Base-by-base conservation (phyloP, 2,888 invertebrate genomes). In the Cephalotes varians region DNA sequence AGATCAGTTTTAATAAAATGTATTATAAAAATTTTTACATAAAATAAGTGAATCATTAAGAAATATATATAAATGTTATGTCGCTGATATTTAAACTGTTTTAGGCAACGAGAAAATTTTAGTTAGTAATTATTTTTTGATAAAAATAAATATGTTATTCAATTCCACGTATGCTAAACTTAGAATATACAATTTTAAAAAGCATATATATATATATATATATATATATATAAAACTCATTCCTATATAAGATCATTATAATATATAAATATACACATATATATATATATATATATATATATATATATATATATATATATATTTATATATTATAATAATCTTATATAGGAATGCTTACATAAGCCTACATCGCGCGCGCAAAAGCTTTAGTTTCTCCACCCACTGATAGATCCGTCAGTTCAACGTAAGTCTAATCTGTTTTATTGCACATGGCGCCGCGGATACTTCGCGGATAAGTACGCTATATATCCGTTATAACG, bases 371-470 rank as follows among this genome's bases (percentile, higher is more conserved):
- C n/a, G n/a, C n/a, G n/a, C n/a, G n/a, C 80, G 80, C 73, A 81
- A 88, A 86, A 85, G 84, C 80, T 79, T 54, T 47, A 74, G 81
- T 86, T 88, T 87, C 86, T 82, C 85, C 84, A 80, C 77, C 85
- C 88, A 85, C 49, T 47, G 62, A 79, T 74, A 28, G 83, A 82
- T 87, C 84, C 73, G 79, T 88, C 85, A 81, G 86, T 86, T 84
- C 81, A 79, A 44, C 76, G 64, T 65, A 65, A 86, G 88, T 85
- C 90, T 93, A 91, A 93, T 93, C 91, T 90, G 88, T 90, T 93
- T 93, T 92, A 91, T 89, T 90, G 88, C 90, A 87, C 89, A 77
- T 85, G 91, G 91, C 90, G 91, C 91, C 90, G 87, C 85, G 86
- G 85, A 82, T 83, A 81, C 72, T 80, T 85, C 58, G 71, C 28